Conservation (phyloP, 2,888 invertebrate species). For the Hymenopus coronatus region DNA sequence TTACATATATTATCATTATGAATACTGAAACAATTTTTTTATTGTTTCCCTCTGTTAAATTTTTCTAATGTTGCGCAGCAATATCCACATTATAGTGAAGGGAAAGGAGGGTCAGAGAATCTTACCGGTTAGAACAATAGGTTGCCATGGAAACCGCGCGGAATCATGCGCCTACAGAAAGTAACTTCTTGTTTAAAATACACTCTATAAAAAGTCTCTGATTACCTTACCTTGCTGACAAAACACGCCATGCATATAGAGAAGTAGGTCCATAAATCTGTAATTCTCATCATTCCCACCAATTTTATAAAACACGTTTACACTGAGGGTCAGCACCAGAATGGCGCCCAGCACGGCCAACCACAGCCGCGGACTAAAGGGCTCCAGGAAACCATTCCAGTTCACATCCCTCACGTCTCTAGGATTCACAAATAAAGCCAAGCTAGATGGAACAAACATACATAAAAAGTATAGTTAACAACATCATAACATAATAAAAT, state of each 20-base stretch:
- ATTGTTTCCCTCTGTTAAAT: no score
- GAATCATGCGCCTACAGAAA: no score
- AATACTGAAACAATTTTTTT: no score
- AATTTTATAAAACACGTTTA: neutral
- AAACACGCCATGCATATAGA: neutral
- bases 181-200: no score
- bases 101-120: no score
- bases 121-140: no score
- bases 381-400: neutral
- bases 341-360: neutral
- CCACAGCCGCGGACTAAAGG: neutral
- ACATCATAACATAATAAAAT: no score
- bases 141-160: no score
- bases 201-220: neutral
- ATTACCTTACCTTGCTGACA: neutral
- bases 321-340: neutral
- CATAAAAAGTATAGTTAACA: no score
- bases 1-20: no score
- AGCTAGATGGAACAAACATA: neutral
- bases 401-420: neutral
- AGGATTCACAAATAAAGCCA: neutral
- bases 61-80: no score
- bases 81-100: no score
- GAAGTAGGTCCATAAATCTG: neutral
- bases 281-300: neutral